A percentile compares a stretch with the other conserved stretches of the same genome.
Conservation (phyloP, 2,113 vertebrate species). For the Lanius ludovicianus region DNA sequence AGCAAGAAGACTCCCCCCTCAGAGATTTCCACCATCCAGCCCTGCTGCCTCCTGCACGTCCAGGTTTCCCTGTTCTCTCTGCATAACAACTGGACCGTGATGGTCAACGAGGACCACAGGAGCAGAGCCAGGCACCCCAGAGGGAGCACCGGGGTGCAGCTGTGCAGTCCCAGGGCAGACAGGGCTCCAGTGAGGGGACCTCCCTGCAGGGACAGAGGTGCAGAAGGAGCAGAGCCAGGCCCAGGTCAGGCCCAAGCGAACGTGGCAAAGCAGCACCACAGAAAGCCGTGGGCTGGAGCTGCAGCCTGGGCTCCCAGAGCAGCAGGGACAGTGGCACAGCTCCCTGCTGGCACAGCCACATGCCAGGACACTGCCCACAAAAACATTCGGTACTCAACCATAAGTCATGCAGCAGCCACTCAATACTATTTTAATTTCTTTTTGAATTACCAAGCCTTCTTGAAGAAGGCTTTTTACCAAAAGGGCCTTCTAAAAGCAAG, state of each 20-base stretch:
- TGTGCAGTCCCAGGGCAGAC: background rate
- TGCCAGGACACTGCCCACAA: background rate
- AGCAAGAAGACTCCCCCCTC: background rate
- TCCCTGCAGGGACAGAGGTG: background rate
- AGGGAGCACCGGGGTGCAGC: background rate
- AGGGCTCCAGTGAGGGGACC: background rate
- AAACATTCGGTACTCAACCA: background rate
- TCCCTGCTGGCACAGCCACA: background rate
- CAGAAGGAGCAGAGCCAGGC: background rate
- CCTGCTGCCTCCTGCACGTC: background rate
- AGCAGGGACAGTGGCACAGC: background rate
- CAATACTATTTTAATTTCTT: background rate
- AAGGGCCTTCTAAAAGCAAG: background rate
- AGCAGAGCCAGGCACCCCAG: rapidly evolving
- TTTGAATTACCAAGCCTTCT: background rate
- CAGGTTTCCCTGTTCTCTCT: background rate
- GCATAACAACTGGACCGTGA: background rate
- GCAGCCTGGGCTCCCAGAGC: background rate
- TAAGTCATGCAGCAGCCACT: background rate
- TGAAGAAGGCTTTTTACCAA: background rate
- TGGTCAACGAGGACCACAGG: background rate
- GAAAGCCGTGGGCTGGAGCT: background rate
- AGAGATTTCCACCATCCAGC: background rate
- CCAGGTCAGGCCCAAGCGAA: no score
- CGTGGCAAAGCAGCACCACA: background rate